phyloP scores from a whole-genome alignment of 2,113 vertebrate genomes.

The Ochotona curzoniae region DNA sequence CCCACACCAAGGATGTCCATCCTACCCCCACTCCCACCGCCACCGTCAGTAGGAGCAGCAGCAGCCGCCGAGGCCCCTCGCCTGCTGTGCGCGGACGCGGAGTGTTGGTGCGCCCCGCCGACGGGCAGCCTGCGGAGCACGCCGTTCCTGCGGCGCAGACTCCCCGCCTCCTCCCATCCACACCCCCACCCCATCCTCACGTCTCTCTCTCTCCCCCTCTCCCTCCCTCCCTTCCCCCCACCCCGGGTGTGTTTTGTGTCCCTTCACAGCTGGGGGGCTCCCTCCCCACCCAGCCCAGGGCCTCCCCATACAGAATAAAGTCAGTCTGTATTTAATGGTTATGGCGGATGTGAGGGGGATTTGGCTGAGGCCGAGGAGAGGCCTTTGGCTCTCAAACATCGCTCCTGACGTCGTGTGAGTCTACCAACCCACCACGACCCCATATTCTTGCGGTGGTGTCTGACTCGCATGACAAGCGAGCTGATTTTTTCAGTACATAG shows the following conservation, averaged over 20 bases:
- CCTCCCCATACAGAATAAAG: conserved; percentile 99
- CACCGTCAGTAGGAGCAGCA: too few species aligned
- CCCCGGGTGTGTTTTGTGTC: conserved; percentile 90
- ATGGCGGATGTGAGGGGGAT: conserved; percentile 97
- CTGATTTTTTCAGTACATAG: conserved; percentile 97
- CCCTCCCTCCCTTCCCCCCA: conserved; percentile 82
- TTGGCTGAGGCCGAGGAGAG: conserved; percentile 94
- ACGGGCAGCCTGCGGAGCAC: neutral
- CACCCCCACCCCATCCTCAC: too few species aligned
- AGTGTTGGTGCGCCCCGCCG: neutral
- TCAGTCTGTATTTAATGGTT: conserved; percentile 99
- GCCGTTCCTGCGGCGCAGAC: conserved; percentile 81
- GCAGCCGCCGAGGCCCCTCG: too few species aligned
- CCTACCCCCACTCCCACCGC: too few species aligned
- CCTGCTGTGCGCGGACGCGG: too few species aligned
- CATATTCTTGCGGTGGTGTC: conserved; percentile 96
- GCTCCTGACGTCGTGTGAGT: conserved; percentile 99
- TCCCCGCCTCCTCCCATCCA: conserved; percentile 84
- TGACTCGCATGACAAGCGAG: conserved; percentile 99
- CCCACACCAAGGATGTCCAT: neutral
- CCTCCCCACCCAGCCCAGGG: conserved; percentile 92
- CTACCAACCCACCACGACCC: conserved; percentile 97
- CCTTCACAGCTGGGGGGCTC: conserved; percentile 90
- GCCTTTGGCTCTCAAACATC: conserved; percentile 94
- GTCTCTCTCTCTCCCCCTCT: too few species aligned